Base-by-base conservation (phyloP, 2,797 vertebrate genomes). In the Prionace glauca region DNA sequence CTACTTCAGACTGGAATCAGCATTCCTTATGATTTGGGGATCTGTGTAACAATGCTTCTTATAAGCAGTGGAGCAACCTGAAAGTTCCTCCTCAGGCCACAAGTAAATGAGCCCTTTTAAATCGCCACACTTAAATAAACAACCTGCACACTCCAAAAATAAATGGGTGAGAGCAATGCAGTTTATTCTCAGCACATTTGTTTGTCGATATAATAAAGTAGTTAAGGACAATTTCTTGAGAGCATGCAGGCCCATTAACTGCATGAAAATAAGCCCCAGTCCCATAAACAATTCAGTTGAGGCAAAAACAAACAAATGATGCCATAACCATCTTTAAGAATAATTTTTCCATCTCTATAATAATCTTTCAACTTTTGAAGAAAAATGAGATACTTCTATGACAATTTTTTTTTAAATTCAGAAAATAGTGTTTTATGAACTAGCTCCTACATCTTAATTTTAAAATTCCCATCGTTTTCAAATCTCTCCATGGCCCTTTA, bases 261-360 rank as follows among this genome's bases (percentile, higher is more conserved):
- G 67, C n/a, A 93, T 69, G 91, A 69, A 67, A 69, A 36, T 69
- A 92, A 67, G n/a, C 67, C 67, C n/a, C 65, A 41, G 22, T 71
- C 60, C n/a, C 36, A 71, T 41, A 71, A 93, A 69, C n/a, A 14
- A 94, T 94, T 94, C 91, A 71, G 32, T 90, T 90, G 20, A 67
- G 22, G 3, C n/a, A 41, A 22, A 94, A 71, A 69, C 20, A 71
- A 71, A 93, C 71, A 56, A 11, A 71, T 94, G 65, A 26, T 94
- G 20, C 3, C 91, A 94, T 71, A 24, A 94, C 22, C 11, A 71
- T 41, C 67, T 65, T 12, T 71, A 24, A 67, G 20, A 92, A 62
- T 41, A 93, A 14, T 71, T 22, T 93, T 69, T 22, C 18, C 50
- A 56, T 56, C 50, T 56, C 50, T 56, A 7, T 56, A 56, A 56